A percentile compares a stretch with the other conserved stretches of the same genome.
Conservation (phyloP, 2,113 vertebrate genomes). For the Urocitellus parryii region DNA sequence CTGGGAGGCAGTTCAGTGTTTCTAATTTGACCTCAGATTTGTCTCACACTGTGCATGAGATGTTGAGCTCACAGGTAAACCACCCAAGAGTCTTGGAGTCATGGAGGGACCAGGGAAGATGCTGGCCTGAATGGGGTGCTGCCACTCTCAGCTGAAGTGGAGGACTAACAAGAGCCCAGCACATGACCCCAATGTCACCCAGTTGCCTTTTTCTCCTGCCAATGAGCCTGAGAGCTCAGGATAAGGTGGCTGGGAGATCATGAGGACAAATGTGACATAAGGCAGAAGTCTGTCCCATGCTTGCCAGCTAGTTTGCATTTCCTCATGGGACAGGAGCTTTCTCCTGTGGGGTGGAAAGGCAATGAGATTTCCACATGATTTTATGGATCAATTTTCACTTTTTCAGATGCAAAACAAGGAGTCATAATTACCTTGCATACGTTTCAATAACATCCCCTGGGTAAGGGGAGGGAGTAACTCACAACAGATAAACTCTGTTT, state of each 20-base stretch:
- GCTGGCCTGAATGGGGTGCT: neutral
- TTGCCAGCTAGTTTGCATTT: neutral
- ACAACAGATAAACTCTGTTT: neutral
- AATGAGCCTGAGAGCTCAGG: neutral
- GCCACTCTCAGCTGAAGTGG: rapidly evolving
- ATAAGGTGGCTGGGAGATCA: neutral
- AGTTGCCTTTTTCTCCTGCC: constrained; percentile 12
- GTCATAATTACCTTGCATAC: neutral
- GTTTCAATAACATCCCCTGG: constrained; percentile 10
- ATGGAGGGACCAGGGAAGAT: neutral
- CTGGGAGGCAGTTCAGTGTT: neutral
- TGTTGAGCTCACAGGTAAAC: neutral
- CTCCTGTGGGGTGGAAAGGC: neutral
- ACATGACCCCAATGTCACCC: rapidly evolving
- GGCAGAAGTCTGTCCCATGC: neutral
- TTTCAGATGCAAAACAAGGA: constrained; percentile 51
- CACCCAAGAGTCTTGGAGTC: neutral
- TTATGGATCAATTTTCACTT: neutral
- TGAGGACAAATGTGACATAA: neutral
- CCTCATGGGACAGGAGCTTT: neutral
- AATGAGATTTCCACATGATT: neutral
- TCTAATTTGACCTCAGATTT: neutral
- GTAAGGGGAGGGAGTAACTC: neutral
- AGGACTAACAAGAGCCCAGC: neutral
- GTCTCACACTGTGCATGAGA: neutral